These are phyloP conservation scores for Aphidius ervi DNA, from an alignment of 1,140 invertebrate species.

Conservation along the genomic window DNA sequence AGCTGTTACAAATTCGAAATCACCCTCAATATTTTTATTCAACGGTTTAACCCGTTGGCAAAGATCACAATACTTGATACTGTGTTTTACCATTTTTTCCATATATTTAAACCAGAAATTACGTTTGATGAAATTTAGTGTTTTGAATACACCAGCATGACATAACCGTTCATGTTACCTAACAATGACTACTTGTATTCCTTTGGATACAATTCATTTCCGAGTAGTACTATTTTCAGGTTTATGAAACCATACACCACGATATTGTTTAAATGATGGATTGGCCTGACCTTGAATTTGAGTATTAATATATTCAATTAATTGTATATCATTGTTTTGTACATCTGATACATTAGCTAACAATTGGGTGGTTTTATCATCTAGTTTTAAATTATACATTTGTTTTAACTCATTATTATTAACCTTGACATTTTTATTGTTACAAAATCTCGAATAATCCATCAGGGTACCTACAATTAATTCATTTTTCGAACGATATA, in stretches of 20 bases:
- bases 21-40: conserved; percentile 17
- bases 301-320: conserved; percentile 3
- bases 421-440: not conserved
- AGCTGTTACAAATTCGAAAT: conserved; percentile 2
- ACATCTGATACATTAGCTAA: conserved; percentile 16
- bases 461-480: not conserved
- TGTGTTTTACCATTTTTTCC: conserved; percentile 17
- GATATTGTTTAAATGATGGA: not conserved
- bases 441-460: conserved; percentile 1
- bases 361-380: conserved; percentile 1
- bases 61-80: conserved; percentile 17
- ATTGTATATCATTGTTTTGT: not conserved
- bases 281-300: not conserved
- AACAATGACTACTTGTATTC: not conserved
- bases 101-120: conserved; percentile 24
- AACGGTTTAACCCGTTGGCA: conserved; percentile 25
- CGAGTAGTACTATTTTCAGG: not conserved
- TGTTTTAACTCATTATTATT: not conserved
- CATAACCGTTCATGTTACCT: conserved; percentile 18
- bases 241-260: not conserved
- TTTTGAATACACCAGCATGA: conserved; percentile 21
- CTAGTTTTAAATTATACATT: conserved; percentile 2
- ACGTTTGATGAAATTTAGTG: conserved; percentile 10
- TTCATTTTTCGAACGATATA: not conserved
- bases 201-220: not conserved